Percentiles rank a stretch among this genome's conserved stretches.
Conservation (phyloP, 1,140 invertebrate species). For the Brachionus sp. region DNA sequence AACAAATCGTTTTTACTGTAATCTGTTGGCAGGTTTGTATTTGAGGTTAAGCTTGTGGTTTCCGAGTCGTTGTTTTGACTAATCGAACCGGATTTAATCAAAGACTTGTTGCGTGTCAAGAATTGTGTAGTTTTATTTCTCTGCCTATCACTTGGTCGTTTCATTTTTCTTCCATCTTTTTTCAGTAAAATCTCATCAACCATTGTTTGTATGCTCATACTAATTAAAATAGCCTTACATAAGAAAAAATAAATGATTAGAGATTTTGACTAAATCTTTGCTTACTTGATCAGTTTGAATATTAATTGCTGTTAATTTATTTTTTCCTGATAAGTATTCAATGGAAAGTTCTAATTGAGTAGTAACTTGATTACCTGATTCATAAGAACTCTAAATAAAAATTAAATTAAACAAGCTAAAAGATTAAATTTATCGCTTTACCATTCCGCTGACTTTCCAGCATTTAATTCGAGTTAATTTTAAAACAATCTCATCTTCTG, state of each 20-base stretch:
- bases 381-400: conserved; percentile 31
- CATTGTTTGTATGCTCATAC: conserved; percentile 86
- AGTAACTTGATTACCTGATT: conserved; percentile 48
- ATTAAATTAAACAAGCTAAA: conserved; percentile 30
- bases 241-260: conserved; percentile 48
- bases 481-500: conserved; percentile 72
- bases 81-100: neutral
- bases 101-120: conserved; percentile 4
- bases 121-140: conserved; percentile 11
- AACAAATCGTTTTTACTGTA: conserved; percentile 23
- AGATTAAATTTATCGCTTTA: neutral
- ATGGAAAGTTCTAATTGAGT: conserved; percentile 76
- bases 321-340: conserved; percentile 89
- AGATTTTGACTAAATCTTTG: neutral
- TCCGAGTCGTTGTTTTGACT: neutral
- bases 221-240: conserved; percentile 78
- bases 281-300: conserved; percentile 73
- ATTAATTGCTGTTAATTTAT: conserved; percentile 85
- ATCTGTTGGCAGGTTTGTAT: neutral
- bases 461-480: conserved; percentile 90
- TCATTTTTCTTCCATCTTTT: conserved; percentile 64
- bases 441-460: conserved; percentile 71
- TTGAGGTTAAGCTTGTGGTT: neutral
- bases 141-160: conserved; percentile 49
- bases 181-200: conserved; percentile 86